Evolutionary conservation across 1,140 invertebrate genomes (phyloP), one percentile per base, ranked within the genome.

Genomic region (Dreissena rostriformis): DNA sequence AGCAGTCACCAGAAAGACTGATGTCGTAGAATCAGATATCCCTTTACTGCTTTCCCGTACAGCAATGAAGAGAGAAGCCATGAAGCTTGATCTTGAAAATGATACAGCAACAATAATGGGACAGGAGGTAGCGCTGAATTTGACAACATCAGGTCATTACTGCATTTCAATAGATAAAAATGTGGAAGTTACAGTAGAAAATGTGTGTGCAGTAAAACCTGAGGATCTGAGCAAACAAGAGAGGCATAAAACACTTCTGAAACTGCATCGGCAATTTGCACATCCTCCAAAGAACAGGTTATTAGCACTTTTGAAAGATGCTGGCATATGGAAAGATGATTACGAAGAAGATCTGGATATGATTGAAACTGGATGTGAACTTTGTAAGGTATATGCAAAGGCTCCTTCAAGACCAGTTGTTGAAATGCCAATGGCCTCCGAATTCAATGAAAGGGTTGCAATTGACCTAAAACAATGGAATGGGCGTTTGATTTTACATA

Each of bases 1-100:
- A 53, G 57, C 66, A n/a, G 75, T 86, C 11, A 74, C 29, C 17
- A 81, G 85, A 11, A 87, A n/a, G n/a, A n/a, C n/a, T n/a, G 82
- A 85, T 85, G 82, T 85, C 5, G 78, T 87, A 28, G 82, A 84
- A n/a, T 81, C 86, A 51, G 82, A 87, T 61, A 87, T 87, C n/a
- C 86, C 78, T 63, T 52, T 87, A 55, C 67, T 87, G 63, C 53
- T 87, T 10, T 87, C 77, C 17, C 67, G 76, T n/a, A 70, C 61
- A 12, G 72, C 86, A 53, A 85, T 87, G 83, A 87, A 85, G 65
- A 85, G 49, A 57, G 86, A 77, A 55, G 49, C 24, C 24, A 68
- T 87, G 55, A 87, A 86, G 73, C 14, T 87, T 76, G 63, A 87
- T 73, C 70, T 84, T 26, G 75, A 79, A 68, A 70, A 84, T 84